Conservation (phyloP, 2,888 invertebrate species). For the Phania funesta region DNA sequence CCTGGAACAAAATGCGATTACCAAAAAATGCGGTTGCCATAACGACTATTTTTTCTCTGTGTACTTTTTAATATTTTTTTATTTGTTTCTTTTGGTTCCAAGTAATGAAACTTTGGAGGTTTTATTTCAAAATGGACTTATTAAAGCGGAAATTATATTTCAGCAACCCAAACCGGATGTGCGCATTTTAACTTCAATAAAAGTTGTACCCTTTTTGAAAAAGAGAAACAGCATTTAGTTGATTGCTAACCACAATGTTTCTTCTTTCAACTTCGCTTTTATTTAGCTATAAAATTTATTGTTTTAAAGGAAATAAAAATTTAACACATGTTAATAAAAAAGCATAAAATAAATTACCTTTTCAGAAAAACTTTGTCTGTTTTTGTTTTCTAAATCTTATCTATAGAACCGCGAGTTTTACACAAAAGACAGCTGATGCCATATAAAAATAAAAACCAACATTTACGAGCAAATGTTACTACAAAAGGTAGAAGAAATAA, state of each 20-base stretch:
- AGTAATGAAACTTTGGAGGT: too few species aligned
- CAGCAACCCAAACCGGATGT: constrained; percentile 7
- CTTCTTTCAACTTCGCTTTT: background rate
- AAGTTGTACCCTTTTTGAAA: background rate
- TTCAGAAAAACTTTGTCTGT: background rate
- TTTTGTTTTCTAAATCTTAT: constrained; percentile 10
- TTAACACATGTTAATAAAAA: constrained; percentile 36
- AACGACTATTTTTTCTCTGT: too few species aligned
- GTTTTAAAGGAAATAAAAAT: constrained; percentile 14
- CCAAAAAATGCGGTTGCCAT: too few species aligned
- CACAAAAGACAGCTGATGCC: constrained; percentile 53
- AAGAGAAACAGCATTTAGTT: background rate
- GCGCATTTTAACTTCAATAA: constrained; percentile 5
- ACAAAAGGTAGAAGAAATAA: background rate
- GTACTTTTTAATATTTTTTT: constrained; percentile 16
- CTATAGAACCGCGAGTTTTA: constrained; percentile 47
- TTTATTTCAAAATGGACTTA: too few species aligned
- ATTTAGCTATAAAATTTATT: constrained; percentile 14
- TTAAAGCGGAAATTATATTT: constrained; percentile 5
- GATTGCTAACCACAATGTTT: background rate
- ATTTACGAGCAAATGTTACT: constrained; percentile 16
- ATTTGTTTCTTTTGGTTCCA: constrained; percentile 60
- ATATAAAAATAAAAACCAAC: constrained; percentile 34
- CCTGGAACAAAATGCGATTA: too few species aligned
- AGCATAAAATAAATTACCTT: constrained; percentile 33